Base-by-base conservation (phyloP, 2,113 vertebrate species). In the Pituophis catenifer region DNA sequence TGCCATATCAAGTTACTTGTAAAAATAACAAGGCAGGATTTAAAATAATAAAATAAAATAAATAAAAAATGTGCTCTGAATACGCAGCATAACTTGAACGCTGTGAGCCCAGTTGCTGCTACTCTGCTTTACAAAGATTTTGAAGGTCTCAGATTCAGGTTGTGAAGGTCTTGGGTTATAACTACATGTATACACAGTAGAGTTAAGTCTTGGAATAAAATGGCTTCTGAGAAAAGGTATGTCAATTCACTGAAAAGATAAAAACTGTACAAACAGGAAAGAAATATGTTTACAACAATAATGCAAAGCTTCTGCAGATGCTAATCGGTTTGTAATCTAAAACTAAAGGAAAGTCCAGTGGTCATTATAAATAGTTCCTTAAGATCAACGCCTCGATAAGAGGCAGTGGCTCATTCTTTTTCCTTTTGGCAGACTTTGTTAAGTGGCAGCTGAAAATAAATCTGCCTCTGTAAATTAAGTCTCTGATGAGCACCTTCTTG, bases 231-330 rank as follows among this genome's bases (percentile, higher is more conserved):
- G 94, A 97, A 96, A 92, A 29, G 21, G 81, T 53, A 96, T 95
- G 93, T 95, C 93, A 95, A 96, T 92, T 91, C 89, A 92, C 92
- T 90, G 54, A 86, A 96, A 94, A 65, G 92, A 96, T 91, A 96
- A 97, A 95, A 90, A 87, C 53, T 93, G 92, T 62, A 95, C 95
- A 94, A 81, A 92, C 57, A 95, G 94, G 94, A 89, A 89, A 90
- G 95, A 53, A 86, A 94, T 23, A 88, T 59, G 59, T 89, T 96
- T 94, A 93, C 53, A 92, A 88, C 87, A 86, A 13, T 94, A 96
- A 96, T 91, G 62, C 86, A 95, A 93, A 95, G 65, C 95, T 95
- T 50, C 55, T 96, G 95, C 29, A 94, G 93, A 89, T 95, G 86
- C 17, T 93, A 15, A 44, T 75, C 94, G 3, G 38, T 91, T n/a